A percentile compares a stretch with the other conserved stretches of the same genome.
Evolutionary conservation across 2,113 vertebrate species (phyloP).

Genomic region (Lamprotornis superbus): DNA sequence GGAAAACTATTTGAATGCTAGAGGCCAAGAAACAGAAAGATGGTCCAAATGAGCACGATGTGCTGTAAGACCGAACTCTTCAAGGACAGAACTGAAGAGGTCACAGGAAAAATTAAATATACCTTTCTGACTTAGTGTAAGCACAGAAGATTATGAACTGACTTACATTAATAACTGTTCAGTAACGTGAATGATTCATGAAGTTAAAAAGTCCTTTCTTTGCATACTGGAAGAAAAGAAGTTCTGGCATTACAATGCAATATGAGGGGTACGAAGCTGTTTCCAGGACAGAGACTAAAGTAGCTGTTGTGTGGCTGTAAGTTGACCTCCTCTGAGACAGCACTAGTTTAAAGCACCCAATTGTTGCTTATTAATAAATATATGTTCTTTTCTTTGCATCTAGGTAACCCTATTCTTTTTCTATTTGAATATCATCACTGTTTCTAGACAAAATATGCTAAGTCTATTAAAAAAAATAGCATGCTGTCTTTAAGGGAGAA

Average conservation of each 20-base stretch:
- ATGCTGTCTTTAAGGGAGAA: neutral
- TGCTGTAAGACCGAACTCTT: neutral
- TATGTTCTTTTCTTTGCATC: neutral
- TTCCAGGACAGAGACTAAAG: conserved; percentile 23
- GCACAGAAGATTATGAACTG: conserved; percentile 14
- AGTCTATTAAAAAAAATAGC: neutral
- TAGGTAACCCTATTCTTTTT: neutral
- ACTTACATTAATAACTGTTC: conserved; percentile 35
- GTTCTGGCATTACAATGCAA: neutral
- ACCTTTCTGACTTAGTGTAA: conserved; percentile 47
- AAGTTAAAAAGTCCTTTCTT: conserved; percentile 37
- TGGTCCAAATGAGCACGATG: neutral
- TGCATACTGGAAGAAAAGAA: neutral
- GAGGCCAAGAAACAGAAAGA: neutral
- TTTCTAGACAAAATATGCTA: neutral
- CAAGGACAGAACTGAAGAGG: neutral
- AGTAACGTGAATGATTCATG: conserved; percentile 52
- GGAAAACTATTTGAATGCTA: neutral
- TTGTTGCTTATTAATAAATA: neutral
- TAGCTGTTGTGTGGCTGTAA: conserved; percentile 35
- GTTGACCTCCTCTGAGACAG: neutral
- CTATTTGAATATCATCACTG: neutral
- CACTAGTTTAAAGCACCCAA: neutral
- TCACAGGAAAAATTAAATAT: conserved; percentile 26
- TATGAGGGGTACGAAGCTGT: neutral